Conservation (phyloP, 2,888 invertebrate species). For the Cheilosia pagana region DNA sequence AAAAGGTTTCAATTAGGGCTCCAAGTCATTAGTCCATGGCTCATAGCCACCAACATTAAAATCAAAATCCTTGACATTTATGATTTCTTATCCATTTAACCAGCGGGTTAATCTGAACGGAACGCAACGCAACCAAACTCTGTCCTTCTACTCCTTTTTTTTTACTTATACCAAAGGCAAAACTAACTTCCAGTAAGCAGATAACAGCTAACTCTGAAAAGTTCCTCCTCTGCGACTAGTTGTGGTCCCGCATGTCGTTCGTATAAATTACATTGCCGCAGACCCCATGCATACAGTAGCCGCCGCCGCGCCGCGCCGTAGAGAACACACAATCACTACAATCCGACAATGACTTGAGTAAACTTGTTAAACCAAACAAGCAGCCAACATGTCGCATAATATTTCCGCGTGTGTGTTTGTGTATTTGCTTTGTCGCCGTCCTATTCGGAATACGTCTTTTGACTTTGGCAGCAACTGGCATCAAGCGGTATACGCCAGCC, state of each 20-base stretch:
- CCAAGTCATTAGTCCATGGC: no score
- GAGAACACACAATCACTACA: conserved; percentile 29
- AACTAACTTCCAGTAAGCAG: conserved; percentile 26
- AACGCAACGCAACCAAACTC: background rate
- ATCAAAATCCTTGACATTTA: no score
- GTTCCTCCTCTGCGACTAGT: conserved; percentile 16
- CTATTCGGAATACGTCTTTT: conserved; percentile 31
- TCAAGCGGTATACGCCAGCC: conserved; percentile 4
- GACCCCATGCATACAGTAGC: conserved; percentile 2
- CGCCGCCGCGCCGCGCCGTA: no score
- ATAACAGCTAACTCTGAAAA: conserved; percentile 40
- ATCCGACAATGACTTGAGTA: conserved; percentile 59
- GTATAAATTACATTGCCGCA: conserved; percentile 51
- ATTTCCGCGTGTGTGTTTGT: conserved; percentile 40
- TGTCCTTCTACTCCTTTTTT: background rate
- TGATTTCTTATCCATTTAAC: no score
- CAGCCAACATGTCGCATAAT: conserved; percentile 56
- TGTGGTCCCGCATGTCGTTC: conserved; percentile 40
- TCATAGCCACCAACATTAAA: no score
- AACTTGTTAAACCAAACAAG: conserved; percentile 53
- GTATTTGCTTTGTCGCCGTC: conserved; percentile 4
- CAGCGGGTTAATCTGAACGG: background rate
- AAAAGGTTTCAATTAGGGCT: no score
- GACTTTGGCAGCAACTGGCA: conserved; percentile 27
- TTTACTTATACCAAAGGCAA: background rate